Base-by-base conservation (phyloP, 2,888 invertebrate genomes). In the Nasonia oneida region DNA sequence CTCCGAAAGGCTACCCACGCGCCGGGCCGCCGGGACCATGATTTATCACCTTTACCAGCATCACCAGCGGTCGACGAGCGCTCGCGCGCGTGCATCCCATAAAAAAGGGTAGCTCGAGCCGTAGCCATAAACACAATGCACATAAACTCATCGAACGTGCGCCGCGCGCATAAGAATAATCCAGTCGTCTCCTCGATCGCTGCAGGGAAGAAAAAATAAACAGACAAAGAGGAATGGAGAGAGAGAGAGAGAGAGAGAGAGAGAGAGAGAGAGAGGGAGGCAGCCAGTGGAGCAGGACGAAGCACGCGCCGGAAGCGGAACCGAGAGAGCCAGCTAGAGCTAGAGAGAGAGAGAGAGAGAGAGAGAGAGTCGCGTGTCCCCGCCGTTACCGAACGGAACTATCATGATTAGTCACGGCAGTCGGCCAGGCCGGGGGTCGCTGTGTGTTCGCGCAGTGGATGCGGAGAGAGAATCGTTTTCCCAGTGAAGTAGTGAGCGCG, bases 321-420 rank as follows among this genome's bases (percentile, higher is more conserved):
- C 81, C 74, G 88, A 88, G 89, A 89, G 88, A 88, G 89, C 29
- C 29, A 29, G 29, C 29, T 29, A 89, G 88, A 88, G 89, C 29
- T 29, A 89, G 88, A 88, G 89, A 89, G 88, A 88, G 89, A 89
- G 88, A 88, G 89, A 89, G 88, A 88, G 89, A 89, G 88, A 88
- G 89, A 89, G 88, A 88, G 89, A 89, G 87, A 89, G 90, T 77
- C 86, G 87, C 87, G 87, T 87, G 84, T 86, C 92, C 91, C 91
- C 89, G 92, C 91, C 92, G 91, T 93, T 93, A 92, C 92, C 93
- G 90, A 90, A 91, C 93, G 93, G 93, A 93, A 93, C 93, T 93
- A 93, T 93, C 93, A 91, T 93, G 93, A 93, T 93, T 93, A 93
- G 93, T 93, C 93, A 93, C 92, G 93, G 92, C 89, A 91, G 92